These are phyloP conservation scores for Listronotus bonariensis DNA, from an alignment of 1,140 invertebrate species.

Conservation along the genomic window DNA sequence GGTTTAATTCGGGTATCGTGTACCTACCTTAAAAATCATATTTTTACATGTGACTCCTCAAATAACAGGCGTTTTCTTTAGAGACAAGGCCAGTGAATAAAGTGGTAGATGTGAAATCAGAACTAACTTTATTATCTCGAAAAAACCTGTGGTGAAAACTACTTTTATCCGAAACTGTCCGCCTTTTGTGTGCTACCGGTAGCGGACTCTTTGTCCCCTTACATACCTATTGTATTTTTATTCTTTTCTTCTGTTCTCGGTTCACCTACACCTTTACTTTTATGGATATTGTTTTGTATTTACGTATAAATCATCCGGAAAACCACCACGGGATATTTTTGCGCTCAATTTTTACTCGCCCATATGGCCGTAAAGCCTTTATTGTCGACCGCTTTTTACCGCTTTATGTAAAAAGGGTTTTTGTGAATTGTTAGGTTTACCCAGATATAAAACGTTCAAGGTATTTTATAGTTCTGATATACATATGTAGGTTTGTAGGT, in stretches of 20 bases:
- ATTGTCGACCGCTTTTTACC: constrained; percentile 16
- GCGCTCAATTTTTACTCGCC: constrained; percentile 31
- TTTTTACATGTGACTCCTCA: too few relatives aligned
- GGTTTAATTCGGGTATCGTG: too few relatives aligned
- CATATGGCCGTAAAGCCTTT: constrained; percentile 34
- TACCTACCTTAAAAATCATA: too few relatives aligned
- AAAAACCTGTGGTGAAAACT: constrained; percentile 5
- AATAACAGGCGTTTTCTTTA: too few relatives aligned
- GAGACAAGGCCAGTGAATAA: too few relatives aligned
- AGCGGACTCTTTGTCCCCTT: constrained; percentile 27
- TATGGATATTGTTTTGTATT: constrained; percentile 46
- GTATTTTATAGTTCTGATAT: too few relatives aligned
- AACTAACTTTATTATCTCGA: too few relatives aligned
- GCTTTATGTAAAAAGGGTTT: constrained; percentile 11
- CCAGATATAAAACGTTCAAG: constrained; percentile 7
- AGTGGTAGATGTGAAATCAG: too few relatives aligned
- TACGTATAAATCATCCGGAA: constrained; percentile 46
- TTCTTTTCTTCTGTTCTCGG: constrained; percentile 43
- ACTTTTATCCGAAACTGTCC: background rate
- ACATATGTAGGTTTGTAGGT: too few relatives aligned
- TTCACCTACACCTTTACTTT: constrained; percentile 46
- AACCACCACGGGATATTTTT: constrained; percentile 35
- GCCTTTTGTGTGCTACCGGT: constrained; percentile 17
- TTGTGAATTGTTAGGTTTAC: constrained; percentile 1
- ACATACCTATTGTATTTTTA: constrained; percentile 43